Base-by-base conservation (phyloP, 2,888 invertebrate species). In the Drosophila melanosoma region DNA sequence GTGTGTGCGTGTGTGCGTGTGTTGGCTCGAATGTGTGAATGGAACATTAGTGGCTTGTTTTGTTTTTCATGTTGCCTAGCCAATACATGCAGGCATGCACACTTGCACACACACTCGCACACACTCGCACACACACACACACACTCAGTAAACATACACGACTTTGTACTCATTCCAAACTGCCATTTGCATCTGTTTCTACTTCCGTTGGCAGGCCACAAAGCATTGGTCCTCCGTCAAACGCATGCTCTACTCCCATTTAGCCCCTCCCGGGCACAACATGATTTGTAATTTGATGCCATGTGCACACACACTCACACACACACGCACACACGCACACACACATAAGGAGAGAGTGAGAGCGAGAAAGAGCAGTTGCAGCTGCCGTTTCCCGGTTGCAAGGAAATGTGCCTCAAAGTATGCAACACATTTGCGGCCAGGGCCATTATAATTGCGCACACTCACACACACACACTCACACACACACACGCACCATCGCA, bases 141-240 rank as follows among this genome's bases (percentile, higher is more conserved):
- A 36, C 33, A 53, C 45, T 45, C 32, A 56, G 49, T 49, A 26
- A 49, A 29, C 57, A 53, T 45, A 49, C 56, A 60, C 49, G 23
- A 38, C 48, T 45, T 36, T 38, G 53, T 26, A 52, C 57, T 35
- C 57, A 29, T 48, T 60, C 6, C 60, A 64, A 76, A 81, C 81
- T 85, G 87, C 79, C 78, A 82, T 74, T 84, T 84, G 82, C 84
- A 85, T 87, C 84, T 85, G 84, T 81, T 85, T 87, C 85, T 76
- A 84, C 79, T 85, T 85, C 84, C 85, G 84, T 72, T 84, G 64
- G 81, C 82, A 65, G 84, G 80, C 83, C 84, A 70, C 82, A 84
- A 72, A 70, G 81, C 79, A 70, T 63, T 51, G 64, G 57, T 45
- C 56, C 53, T 54, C 63, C 51, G 58, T 67, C 64, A 69, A 61